Evolutionary conservation across 1,140 invertebrate genomes (phyloP), one percentile per base, ranked within the genome.

Genomic region (Drosophila sproati): DNA sequence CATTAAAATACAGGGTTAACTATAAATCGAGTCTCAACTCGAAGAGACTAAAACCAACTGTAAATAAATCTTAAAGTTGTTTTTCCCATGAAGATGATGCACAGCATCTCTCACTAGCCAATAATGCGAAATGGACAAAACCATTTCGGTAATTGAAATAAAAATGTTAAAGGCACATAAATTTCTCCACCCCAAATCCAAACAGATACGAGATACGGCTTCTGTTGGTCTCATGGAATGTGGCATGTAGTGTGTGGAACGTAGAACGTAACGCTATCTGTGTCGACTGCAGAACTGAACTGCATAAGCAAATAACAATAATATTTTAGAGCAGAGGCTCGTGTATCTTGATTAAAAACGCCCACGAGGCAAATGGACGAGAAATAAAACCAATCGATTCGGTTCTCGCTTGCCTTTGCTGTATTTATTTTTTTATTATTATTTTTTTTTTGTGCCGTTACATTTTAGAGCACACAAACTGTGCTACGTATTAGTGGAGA

Each of bases 281-380:
- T 28, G 54, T 41, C 20, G 51, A 57, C 29, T 72, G 60, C 59
- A 64, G 32, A 62, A 10, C 39, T 52, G 43, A 66, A 50, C 39
- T 52, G 71, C 73, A 78, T 64, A 76, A 78, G 51, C 66, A 71
- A 78, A 56, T 77, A 79, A 69, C 73, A 75, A 77, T 69, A 73
- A 77, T 71, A 77, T 66, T 77, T 56, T 64, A 75, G 59, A 72
- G 54, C 8, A 10, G 35, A 39, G 50, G 57, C 29, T 77, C 73
- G 78, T 82, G 76, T 76, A 83, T 82, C 72, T 82, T 77, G 80
- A 82, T 79, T 82, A 77, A 83, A 73, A 83, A 79, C 72, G 77
- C 64, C 63, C 68, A 82, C 64, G 60, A 77, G 51, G 39, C 55
- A 39, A 60, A 48, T 41, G 10, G 35, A 56, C 20, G 8, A 56